Conservation (phyloP, 2,797 vertebrate species). For the Anabas testudineus region DNA sequence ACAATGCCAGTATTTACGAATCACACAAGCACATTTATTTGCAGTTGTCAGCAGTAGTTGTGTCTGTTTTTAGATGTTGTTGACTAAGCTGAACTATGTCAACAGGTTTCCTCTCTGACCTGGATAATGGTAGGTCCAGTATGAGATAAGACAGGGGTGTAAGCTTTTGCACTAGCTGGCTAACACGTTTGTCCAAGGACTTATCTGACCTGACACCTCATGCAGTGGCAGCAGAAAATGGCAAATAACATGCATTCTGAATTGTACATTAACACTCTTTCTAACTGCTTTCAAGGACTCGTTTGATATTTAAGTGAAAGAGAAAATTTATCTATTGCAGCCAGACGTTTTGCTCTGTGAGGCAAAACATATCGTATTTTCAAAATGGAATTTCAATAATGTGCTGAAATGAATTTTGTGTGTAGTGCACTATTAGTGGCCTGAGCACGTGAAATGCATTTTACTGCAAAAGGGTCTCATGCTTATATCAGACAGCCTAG, state of each 20-base stretch:
- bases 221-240: slow-evolving; percentile 59
- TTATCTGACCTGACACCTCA: slow-evolving; percentile 62
- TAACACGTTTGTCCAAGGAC: slow-evolving; percentile 43
- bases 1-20: slow-evolving; percentile 8
- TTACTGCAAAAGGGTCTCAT: slow-evolving; percentile 11
- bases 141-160: slow-evolving; percentile 60
- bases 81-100: slow-evolving; percentile 67
- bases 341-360: slow-evolving; percentile 15
- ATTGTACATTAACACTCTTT: slow-evolving; percentile 19
- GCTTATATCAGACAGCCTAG: slow-evolving; percentile 12
- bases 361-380: not conserved
- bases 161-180: slow-evolving; percentile 57
- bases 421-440: not conserved
- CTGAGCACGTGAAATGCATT: slow-evolving; percentile 19
- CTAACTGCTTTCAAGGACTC: slow-evolving; percentile 16
- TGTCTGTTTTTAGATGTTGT: slow-evolving; percentile 50
- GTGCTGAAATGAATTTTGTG: slow-evolving; percentile 14
- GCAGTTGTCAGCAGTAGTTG: slow-evolving; percentile 41
- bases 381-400: not conserved
- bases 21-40: slow-evolving; percentile 30
- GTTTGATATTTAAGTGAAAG: not conserved
- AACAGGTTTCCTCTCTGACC: slow-evolving; percentile 77
- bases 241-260: slow-evolving; percentile 47
- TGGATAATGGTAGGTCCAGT: slow-evolving; percentile 72
- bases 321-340: not conserved